Evolutionary conservation across 2,888 invertebrate genomes (phyloP), one percentile per base, ranked within the genome.

Genomic region (Creontiades dilutus): DNA sequence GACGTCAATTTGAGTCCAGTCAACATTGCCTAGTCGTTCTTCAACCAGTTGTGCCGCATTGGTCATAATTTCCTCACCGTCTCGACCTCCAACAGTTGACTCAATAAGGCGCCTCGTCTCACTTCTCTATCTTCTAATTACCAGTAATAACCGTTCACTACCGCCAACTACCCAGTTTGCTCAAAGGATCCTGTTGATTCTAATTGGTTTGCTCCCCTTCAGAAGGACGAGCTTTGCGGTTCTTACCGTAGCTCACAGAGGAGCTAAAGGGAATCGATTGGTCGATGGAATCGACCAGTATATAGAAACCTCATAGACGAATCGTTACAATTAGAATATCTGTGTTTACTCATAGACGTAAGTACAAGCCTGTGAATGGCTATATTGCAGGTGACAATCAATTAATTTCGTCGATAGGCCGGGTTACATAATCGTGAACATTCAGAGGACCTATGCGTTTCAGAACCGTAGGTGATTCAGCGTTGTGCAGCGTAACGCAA

Each of bases 141-240:
- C 82, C 52, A 82, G 82, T 82, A 82, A 82, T 82, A 82, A 82
- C 82, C 82, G 48, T 82, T 82, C 82, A 52, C 82, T 82, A 82
- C 52, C 52, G 82, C 68, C 68, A 68, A 52, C 82, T 52, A 82
- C 75, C 75, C 46, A 75, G 86, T 75, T 75, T 48, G 55, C 47
- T 86, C 55, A 68, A 86, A 86, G 85, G 61, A 55, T 46, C 27
- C 47, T 68, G 86, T 75, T 48, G 28, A 85, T 85, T 47, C 68
- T 86, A 86, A 86, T 86, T 86, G 86, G 86, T 75, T 75, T 19
- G 75, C 75, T 86, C 46, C 52, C 52, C 82, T 52, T 82, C 68
- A 68, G 23, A 68, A 68, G 68, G 68, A 23, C 68, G 23, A 27
- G 19, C 19, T 46, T 14, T 78, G 78, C 46, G 47, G 16, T 78